A percentile compares a stretch with the other conserved stretches of the same genome.
These are phyloP conservation scores for Channa argus DNA, from an alignment of 2,113 vertebrate species.

Conservation along the genomic window DNA sequence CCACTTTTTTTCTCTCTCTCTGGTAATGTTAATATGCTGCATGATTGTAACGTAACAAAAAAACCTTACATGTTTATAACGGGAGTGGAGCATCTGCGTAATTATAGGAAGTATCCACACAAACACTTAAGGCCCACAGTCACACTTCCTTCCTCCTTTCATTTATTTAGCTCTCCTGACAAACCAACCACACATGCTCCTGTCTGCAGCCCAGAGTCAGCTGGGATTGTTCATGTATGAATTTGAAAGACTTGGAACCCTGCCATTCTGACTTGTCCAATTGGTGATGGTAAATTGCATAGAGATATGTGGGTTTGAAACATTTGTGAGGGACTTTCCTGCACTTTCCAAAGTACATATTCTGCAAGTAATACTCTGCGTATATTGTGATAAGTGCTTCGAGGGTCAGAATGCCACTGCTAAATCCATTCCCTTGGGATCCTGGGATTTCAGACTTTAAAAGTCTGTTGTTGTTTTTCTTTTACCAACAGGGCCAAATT, in stretches of 20 bases:
- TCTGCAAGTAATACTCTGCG: constrained; percentile 58
- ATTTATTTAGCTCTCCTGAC: constrained; percentile 63
- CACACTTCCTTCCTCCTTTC: constrained; percentile 22
- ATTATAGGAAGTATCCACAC: constrained; percentile 26
- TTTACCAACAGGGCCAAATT: constrained; percentile 33
- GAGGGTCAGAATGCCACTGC: constrained; percentile 18
- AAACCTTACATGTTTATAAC: constrained; percentile 19
- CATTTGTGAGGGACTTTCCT: constrained; percentile 42
- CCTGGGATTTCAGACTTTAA: constrained; percentile 33
- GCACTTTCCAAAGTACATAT: constrained; percentile 45
- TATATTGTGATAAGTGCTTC: constrained; percentile 29
- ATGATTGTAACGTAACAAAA: constrained; percentile 64
- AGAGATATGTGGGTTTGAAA: constrained; percentile 59
- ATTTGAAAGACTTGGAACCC: constrained; percentile 53
- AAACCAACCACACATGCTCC: constrained; percentile 47
- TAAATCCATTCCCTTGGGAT: too few species aligned
- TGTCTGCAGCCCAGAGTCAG: constrained; percentile 38
- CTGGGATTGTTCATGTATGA: constrained; percentile 38
- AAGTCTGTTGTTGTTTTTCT: background rate
- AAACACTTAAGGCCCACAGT: constrained; percentile 28
- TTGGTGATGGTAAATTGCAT: constrained; percentile 43
- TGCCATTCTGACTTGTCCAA: constrained; percentile 25
- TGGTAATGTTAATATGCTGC: constrained; percentile 64
- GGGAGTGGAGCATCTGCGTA: constrained; percentile 36
- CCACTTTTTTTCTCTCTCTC: background rate